Percentiles rank a stretch among this genome's conserved stretches.
Conservation (phyloP, 2,113 vertebrate genomes). For the Dermatemys mawii region DNA sequence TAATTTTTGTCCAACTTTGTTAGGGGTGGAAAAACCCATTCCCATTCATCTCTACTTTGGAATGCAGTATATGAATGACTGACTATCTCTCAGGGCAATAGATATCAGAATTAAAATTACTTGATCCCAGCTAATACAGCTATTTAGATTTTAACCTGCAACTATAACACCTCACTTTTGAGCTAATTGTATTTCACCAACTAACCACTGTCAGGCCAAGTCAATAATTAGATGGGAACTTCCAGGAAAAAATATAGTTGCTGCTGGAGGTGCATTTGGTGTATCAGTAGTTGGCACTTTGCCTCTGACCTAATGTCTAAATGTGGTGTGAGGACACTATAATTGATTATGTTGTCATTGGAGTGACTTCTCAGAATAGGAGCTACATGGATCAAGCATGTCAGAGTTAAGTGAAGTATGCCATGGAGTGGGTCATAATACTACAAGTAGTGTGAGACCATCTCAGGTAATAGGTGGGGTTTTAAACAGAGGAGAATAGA, state of each 20-base stretch:
- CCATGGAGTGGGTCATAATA: no score
- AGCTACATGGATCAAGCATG: no score
- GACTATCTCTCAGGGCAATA: no score
- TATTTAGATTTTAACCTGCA: no score
- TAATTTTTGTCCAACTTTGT: neutral
- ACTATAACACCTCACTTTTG: neutral
- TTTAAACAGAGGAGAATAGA: no score
- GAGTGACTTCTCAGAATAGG: no score
- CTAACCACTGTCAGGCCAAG: neutral
- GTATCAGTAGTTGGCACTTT: neutral
- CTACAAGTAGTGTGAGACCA: no score
- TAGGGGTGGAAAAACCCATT: neutral
- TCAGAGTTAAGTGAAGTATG: no score
- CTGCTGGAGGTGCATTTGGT: neutral
- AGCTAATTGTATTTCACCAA: neutral
- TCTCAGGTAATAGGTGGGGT: no score
- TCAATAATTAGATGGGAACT: slow-evolving; percentile 8
- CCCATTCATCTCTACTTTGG: neutral
- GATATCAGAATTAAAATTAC: neutral
- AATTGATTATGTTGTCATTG: neutral
- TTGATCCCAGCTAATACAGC: slow-evolving; percentile 5
- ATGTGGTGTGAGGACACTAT: neutral
- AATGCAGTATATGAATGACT: neutral
- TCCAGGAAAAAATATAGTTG: slow-evolving; percentile 38
- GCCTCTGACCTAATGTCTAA: slow-evolving; percentile 25